A percentile compares a stretch with the other conserved stretches of the same genome.
phyloP scores from a whole-genome alignment of 2,113 vertebrate species.

The Cardinalis cardinalis region DNA sequence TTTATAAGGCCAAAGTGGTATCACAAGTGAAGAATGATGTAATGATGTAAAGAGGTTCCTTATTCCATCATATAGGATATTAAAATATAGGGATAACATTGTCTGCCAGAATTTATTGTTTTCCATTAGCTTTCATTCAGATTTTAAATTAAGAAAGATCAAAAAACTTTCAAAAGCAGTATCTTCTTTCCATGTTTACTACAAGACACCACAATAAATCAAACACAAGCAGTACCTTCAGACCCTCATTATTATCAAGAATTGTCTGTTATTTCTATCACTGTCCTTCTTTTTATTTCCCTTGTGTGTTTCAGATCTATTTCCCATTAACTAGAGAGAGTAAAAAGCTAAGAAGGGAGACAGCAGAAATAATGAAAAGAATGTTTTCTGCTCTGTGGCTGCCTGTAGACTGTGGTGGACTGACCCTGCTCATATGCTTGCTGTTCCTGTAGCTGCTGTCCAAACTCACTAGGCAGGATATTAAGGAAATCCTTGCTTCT shows the following conservation, averaged over 20 bases:
- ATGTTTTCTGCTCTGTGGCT: not conserved
- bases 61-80: not conserved
- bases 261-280: conserved; percentile 13
- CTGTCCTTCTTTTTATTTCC: conserved; percentile 34
- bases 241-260: not conserved
- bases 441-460: not conserved
- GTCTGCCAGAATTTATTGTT: not conserved
- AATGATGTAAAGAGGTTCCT: not conserved
- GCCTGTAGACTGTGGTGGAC: not conserved
- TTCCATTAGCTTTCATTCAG: not conserved
- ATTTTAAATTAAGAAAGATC: not conserved
- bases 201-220: conserved; percentile 1
- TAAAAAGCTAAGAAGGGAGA: not conserved
- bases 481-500: not conserved
- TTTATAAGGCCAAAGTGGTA: not conserved
- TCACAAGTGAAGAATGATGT: not conserved
- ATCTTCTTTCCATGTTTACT: not conserved
- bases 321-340: not conserved
- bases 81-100: not conserved
- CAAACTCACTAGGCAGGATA: not conserved
- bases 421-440: not conserved
- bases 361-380: not conserved
- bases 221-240: not conserved
- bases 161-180: not conserved
- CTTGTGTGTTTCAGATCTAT: not conserved